These are phyloP conservation scores for Patella ulyssiponensis DNA, from an alignment of 2,888 invertebrate species.

Conservation along the genomic window DNA sequence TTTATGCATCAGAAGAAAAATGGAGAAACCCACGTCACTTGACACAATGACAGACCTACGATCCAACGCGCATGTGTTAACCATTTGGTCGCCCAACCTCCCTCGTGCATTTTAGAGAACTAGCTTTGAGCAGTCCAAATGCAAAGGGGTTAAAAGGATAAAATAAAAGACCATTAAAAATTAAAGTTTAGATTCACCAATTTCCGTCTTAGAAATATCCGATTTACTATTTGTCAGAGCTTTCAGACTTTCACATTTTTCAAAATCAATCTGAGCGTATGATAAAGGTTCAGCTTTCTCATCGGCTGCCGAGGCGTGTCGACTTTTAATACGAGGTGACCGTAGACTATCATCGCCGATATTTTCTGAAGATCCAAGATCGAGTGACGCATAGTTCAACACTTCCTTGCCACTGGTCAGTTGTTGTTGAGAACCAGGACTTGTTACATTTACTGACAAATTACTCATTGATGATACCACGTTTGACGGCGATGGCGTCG, in stretches of 20 bases:
- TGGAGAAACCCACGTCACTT: too few species aligned
- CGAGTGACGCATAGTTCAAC: slow-evolving; percentile 73
- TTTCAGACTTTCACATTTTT: slow-evolving; percentile 67
- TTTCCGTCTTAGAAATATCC: background rate
- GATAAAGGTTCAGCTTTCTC: slow-evolving; percentile 45
- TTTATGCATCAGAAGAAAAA: too few species aligned
- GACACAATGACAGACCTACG: too few species aligned
- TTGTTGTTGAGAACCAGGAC: slow-evolving; percentile 37
- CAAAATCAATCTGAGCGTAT: slow-evolving; percentile 72
- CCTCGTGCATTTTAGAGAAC: too few species aligned
- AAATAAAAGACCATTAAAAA: background rate
- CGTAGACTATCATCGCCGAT: slow-evolving; percentile 41
- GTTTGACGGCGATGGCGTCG: background rate
- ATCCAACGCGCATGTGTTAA: too few species aligned
- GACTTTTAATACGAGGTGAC: slow-evolving; percentile 51
- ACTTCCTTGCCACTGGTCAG: slow-evolving; percentile 25
- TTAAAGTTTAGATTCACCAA: background rate
- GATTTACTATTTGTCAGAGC: slow-evolving; percentile 23
- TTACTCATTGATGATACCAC: background rate
- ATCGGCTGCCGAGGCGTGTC: slow-evolving; percentile 50
- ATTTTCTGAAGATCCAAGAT: slow-evolving; percentile 64
- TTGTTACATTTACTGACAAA: background rate
- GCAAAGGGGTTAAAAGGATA: too few species aligned
- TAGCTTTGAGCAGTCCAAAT: too few species aligned
- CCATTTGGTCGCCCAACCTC: too few species aligned